Conservation (phyloP, 2,113 vertebrate species). For the Dasyprocta punctata region DNA sequence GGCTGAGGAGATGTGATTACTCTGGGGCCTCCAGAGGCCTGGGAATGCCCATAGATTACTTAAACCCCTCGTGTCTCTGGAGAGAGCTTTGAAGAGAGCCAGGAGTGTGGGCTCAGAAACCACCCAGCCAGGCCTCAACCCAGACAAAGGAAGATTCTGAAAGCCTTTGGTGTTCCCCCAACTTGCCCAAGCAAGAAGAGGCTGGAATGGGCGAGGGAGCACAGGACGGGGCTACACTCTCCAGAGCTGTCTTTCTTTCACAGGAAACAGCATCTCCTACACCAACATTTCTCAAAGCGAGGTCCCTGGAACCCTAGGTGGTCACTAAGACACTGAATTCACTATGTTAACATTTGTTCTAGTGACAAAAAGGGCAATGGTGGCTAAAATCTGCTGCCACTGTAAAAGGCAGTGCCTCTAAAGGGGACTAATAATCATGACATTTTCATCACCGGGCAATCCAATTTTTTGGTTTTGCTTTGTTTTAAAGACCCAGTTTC, state of each 20-base stretch:
- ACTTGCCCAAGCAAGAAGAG: neutral
- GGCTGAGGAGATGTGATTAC: neutral
- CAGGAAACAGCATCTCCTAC: neutral
- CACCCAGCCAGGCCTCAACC: neutral
- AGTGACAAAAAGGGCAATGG: neutral
- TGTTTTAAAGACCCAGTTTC: neutral
- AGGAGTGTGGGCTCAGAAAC: neutral
- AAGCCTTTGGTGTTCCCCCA: neutral
- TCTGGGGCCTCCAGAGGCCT: neutral
- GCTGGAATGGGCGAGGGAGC: no score
- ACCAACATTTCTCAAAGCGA: neutral
- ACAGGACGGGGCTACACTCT: neutral
- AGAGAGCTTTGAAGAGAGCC: neutral
- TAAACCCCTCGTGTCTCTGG: no score
- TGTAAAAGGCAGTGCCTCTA: neutral
- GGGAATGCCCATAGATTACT: neutral
- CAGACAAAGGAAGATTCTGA: neutral
- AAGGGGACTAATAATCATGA: neutral
- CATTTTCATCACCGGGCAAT: neutral
- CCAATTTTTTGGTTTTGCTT: neutral
- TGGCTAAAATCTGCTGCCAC: neutral
- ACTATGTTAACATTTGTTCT: neutral
- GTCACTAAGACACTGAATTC: neutral
- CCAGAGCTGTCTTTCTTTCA: neutral
- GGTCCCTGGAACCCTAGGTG: neutral